Percentiles rank a stretch among this genome's conserved stretches.
Evolutionary conservation across 2,113 vertebrate species (phyloP).

Genomic region (Petrocephalus zakoni): DNA sequence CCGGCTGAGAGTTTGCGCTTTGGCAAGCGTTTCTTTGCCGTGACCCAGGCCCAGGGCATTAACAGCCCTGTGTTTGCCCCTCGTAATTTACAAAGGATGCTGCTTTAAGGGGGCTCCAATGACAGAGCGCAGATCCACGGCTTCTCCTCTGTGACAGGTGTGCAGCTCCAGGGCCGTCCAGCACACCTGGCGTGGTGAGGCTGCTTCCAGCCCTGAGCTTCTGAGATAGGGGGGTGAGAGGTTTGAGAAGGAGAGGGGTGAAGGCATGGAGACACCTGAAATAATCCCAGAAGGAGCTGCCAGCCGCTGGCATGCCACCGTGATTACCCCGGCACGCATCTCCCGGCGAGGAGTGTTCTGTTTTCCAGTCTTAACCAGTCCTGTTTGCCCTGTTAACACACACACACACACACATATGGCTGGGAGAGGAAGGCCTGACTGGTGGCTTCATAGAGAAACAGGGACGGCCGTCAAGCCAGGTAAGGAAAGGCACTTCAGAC

Average conservation of each 20-base stretch:
- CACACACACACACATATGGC: conserved; percentile 13
- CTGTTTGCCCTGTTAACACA: conserved; percentile 26
- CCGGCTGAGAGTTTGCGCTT: neutral
- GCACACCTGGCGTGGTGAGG: neutral
- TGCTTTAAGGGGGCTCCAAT: neutral
- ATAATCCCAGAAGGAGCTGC: neutral
- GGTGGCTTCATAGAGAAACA: conserved; percentile 31
- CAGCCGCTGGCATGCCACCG: neutral
- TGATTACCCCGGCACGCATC: neutral
- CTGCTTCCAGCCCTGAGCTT: neutral
- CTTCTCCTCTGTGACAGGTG: neutral
- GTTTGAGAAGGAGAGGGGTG: neutral
- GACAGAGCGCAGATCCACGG: neutral
- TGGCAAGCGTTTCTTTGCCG: neutral
- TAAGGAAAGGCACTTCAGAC: conserved; percentile 84
- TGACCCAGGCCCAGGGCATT: neutral
- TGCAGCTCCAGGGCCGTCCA: neutral
- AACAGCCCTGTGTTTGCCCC: neutral
- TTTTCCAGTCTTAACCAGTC: conserved; percentile 28
- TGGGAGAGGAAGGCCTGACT: neutral
- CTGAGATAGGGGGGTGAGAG: neutral
- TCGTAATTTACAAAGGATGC: neutral
- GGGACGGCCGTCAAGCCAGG: conserved; percentile 83
- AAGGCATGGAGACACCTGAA: neutral
- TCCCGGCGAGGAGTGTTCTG: neutral